Evolutionary conservation across 2,113 vertebrate species (phyloP), one percentile per base, ranked within the genome.

Genomic region (Ophthalmolycus amberensis): DNA sequence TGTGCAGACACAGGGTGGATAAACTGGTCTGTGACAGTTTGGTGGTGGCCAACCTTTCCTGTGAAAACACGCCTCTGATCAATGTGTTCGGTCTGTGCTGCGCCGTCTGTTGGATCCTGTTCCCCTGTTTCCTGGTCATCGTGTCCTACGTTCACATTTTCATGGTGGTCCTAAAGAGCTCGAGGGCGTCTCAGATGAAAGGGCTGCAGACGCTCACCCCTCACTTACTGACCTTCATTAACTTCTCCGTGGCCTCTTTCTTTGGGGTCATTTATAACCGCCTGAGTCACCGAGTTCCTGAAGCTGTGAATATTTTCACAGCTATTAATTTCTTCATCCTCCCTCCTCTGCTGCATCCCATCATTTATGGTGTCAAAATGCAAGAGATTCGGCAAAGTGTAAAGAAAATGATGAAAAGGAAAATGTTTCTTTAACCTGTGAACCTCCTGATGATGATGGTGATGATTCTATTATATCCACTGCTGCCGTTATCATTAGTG

Each of bases 321-420:
- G 48, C 2, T 2, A 6, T 83, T 0, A 77, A 37, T 14, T 78
- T 82, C 27, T 42, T 74, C 15, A 14, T 83, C 29, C 2, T 79
- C 38, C 80, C 84, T 63, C 80, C 84, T 20, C 25, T 86, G 46
- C 38, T 86, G 14, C 38, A 86, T 56, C 80, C 84, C 68, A 60
- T 86, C 0, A 75, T 86, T 9, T 86, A 86, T 34, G 84, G 79
- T 4, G 71, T 86, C 22, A 83, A 81, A 50, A 79, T 77, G 44
- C 25, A 58, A 52, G 84, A 83, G 62, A 86, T 86, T 32, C 44
- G 46, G 22, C 63, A 54, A 20, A 74, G 73, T 46, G 68, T 82
- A 3, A 34, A 10, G 3, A 75, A 60, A 65, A 25, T 71, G n/a
- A 40, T 54, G 25, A 59, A 20, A 27, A 9, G 3, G 12, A 48